A percentile compares a stretch with the other conserved stretches of the same genome.
phyloP scores from a whole-genome alignment of 2,797 vertebrate species.

The Poeciliopsis turneri region DNA sequence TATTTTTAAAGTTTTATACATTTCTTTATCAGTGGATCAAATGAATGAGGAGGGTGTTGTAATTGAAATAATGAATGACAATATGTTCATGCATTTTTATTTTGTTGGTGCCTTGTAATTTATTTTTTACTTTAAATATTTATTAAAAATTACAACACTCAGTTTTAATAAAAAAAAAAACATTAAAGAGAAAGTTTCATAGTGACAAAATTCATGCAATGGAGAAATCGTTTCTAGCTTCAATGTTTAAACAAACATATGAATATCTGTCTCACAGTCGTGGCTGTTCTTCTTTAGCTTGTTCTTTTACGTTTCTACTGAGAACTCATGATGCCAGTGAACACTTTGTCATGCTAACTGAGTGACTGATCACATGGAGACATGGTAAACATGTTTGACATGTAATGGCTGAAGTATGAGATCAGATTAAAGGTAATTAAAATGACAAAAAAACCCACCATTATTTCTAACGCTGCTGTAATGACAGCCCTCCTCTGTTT shows the following conservation, averaged over 20 bases:
- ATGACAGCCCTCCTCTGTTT: conserved; percentile 69
- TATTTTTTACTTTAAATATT: background rate
- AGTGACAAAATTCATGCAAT: background rate
- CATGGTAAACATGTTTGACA: conserved; percentile 64
- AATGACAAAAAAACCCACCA: conserved; percentile 75
- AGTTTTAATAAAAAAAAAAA: background rate
- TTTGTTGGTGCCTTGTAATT: background rate
- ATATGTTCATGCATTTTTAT: background rate
- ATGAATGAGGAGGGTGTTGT: background rate
- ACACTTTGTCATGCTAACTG: conserved; percentile 33
- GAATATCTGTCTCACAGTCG: background rate
- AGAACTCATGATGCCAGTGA: conserved; percentile 1
- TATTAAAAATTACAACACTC: background rate
- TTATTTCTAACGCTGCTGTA: conserved; percentile 74
- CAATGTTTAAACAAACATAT: background rate
- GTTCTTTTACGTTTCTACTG: background rate
- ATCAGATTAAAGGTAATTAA: conserved; percentile 79
- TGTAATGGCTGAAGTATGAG: conserved; percentile 63
- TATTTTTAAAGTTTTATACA: background rate
- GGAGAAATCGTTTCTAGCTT: background rate
- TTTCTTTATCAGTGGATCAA: background rate
- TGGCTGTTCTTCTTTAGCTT: background rate
- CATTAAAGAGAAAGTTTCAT: background rate
- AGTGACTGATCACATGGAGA: conserved; percentile 55
- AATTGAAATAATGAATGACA: background rate